These are phyloP conservation scores for Acinonyx jubatus DNA, from an alignment of 2,113 vertebrate species.

Conservation along the genomic window DNA sequence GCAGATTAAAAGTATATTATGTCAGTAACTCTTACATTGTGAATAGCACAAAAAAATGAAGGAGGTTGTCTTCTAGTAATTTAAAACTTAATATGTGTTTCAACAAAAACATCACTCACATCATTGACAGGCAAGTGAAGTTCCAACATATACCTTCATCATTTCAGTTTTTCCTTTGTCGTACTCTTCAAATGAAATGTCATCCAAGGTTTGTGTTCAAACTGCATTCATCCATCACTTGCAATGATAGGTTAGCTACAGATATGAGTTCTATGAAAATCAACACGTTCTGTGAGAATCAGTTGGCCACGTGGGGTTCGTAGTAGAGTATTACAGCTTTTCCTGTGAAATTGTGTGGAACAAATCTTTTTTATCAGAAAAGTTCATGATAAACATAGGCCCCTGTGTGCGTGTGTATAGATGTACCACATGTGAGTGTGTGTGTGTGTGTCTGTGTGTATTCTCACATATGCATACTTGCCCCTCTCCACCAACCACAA, in stretches of 20 bases:
- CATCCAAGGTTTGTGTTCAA: neutral
- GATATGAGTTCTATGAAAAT: neutral
- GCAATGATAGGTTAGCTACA: neutral
- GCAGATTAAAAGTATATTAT: neutral
- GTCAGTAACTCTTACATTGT: neutral
- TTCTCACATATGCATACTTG: neutral
- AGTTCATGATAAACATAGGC: neutral
- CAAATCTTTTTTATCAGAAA: neutral
- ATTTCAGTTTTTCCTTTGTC: neutral
- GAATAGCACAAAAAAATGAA: neutral
- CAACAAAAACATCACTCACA: neutral
- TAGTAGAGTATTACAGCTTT: neutral
- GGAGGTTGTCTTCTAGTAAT: neutral
- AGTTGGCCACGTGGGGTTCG: neutral
- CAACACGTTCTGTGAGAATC: neutral
- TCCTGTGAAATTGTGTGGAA: neutral
- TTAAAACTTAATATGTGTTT: neutral
- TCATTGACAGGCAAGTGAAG: neutral
- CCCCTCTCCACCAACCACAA: neutral
- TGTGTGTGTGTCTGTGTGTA: neutral
- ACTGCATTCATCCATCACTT: neutral
- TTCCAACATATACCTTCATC: neutral
- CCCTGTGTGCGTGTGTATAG: neutral
- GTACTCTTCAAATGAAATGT: neutral
- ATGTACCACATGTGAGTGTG: neutral